These are phyloP conservation scores for Eupeodes latifasciatus DNA, from an alignment of 2,888 invertebrate genomes.

Conservation along the genomic window DNA sequence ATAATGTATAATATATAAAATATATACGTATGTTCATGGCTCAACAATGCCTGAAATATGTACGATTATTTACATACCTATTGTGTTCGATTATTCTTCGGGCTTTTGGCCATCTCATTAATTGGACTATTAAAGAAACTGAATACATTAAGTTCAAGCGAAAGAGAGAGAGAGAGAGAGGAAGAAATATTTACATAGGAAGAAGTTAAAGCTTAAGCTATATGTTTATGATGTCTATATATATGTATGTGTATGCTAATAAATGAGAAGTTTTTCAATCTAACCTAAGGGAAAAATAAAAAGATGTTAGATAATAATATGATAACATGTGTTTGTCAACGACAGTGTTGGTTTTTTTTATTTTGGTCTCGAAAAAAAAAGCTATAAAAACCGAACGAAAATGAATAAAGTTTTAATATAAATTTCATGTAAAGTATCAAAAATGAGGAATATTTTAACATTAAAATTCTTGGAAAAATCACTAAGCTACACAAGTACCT, in stretches of 20 bases:
- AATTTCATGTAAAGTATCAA: constrained; percentile 18
- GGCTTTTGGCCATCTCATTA: constrained; percentile 46
- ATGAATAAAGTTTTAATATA: constrained; percentile 24
- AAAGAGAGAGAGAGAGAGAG: no score
- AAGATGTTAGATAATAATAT: neutral
- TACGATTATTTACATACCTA: constrained; percentile 13
- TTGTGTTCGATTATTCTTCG: constrained; percentile 42
- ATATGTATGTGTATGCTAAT: no score
- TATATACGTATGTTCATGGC: neutral
- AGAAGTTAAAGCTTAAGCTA: neutral
- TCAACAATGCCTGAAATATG: constrained; percentile 29
- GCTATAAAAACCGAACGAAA: neutral
- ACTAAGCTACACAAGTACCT: neutral
- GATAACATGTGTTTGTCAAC: constrained; percentile 29
- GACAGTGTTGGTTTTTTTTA: neutral
- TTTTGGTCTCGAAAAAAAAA: neutral
- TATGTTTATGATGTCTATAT: neutral
- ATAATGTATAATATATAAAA: neutral
- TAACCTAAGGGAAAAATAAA: neutral
- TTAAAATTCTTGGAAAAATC: neutral
- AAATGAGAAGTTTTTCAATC: constrained; percentile 24
- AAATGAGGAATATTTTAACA: neutral
- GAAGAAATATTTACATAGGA: neutral
- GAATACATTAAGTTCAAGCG: constrained; percentile 41
- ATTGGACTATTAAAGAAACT: constrained; percentile 51